These are phyloP conservation scores for Alexandromys fortis DNA, from an alignment of 2,113 vertebrate species.

Conservation along the genomic window DNA sequence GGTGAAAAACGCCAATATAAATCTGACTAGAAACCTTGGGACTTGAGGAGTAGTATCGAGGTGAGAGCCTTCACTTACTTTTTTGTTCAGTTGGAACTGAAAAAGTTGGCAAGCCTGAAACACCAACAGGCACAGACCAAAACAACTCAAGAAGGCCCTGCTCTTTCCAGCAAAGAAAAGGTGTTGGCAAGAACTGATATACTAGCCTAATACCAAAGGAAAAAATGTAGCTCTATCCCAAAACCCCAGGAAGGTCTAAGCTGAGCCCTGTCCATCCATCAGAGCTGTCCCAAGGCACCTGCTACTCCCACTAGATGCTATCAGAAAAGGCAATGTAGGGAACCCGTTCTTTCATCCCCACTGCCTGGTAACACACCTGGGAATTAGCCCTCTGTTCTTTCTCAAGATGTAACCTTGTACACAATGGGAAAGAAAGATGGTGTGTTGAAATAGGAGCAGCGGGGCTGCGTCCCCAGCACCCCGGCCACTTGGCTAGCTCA, in stretches of 20 bases:
- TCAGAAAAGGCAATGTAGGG: background rate
- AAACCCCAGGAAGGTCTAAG: background rate
- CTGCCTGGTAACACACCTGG: background rate
- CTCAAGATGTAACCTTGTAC: background rate
- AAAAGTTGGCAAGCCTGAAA: background rate
- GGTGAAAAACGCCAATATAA: too few relatives aligned
- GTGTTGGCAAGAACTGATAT: background rate
- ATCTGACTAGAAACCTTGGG: background rate
- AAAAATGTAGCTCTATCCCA: background rate
- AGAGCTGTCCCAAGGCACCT: background rate
- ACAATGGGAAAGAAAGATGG: background rate
- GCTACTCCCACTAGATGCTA: too few relatives aligned
- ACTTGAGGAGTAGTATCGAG: background rate
- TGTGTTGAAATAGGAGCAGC: too few relatives aligned
- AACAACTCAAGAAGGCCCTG: background rate
- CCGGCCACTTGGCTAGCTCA: too few relatives aligned
- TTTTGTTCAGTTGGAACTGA: background rate
- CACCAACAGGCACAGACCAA: background rate
- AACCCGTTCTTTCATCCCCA: fast-evolving
- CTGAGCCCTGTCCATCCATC: background rate
- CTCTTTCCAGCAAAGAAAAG: background rate
- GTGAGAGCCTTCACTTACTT: background rate
- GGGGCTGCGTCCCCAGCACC: too few relatives aligned
- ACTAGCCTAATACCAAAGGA: background rate
- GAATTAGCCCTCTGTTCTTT: background rate